phyloP scores from a whole-genome alignment of 2,888 invertebrate species.

The Balanococcus diminutus region DNA sequence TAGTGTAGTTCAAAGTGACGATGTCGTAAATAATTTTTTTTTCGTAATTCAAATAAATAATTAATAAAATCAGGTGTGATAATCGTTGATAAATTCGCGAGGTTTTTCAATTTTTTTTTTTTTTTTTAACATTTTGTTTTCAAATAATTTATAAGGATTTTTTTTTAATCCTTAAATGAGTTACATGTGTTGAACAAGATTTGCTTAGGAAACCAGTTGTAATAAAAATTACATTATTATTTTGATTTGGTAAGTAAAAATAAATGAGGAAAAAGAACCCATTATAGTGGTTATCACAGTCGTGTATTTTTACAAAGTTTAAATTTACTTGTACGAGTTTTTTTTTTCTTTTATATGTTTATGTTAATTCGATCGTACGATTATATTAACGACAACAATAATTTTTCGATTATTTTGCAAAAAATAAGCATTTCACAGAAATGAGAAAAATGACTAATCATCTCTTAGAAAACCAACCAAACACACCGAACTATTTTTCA shows the following conservation, averaged over 20 bases:
- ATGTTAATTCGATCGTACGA: neutral
- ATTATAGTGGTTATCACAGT: neutral
- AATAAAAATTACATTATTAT: neutral
- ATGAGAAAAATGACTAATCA: neutral
- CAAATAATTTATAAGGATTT: neutral
- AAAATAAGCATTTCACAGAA: neutral
- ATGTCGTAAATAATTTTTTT: conserved; percentile 4
- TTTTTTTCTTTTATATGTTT: neutral
- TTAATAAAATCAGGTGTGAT: neutral
- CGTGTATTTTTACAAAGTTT: neutral
- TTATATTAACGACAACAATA: neutral
- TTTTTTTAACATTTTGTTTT: too few species aligned
- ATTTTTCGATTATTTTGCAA: neutral
- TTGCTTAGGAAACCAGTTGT: neutral
- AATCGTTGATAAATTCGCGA: neutral
- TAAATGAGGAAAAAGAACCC: neutral
- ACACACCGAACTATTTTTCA: neutral
- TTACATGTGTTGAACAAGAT: conserved; percentile 3
- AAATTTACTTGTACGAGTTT: neutral
- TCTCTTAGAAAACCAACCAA: neutral
- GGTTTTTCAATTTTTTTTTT: neutral
- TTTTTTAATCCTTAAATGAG: neutral
- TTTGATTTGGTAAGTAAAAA: neutral
- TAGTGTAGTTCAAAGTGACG: neutral
- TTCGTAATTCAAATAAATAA: neutral